Evolutionary conservation across 2,888 invertebrate species (phyloP), one percentile per base, ranked within the genome.

Genomic region (Watsonalla binaria): DNA sequence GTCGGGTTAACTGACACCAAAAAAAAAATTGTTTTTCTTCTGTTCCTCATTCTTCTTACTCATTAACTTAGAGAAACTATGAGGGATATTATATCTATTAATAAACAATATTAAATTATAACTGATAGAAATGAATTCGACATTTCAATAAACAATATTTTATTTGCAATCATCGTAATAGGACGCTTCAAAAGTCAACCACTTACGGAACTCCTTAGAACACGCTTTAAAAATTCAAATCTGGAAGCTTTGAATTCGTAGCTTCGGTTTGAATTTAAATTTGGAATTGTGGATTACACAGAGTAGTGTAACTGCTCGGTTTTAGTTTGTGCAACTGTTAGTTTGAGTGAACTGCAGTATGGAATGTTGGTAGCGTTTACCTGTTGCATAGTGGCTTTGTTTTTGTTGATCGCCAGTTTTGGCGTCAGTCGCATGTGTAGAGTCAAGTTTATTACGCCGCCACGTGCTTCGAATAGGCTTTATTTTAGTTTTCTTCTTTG

Each of bases 351-450:
- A 2, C 11, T 42, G 8, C 42, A 11, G 42, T 63, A 42, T 42
- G 42, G 11, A 11, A 42, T 58, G 70, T 68, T 63, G 63, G 42
- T 11, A 42, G 42, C 42, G 42, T 42, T 11, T 75, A 83, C 84
- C 83, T 84, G 84, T 84, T 84, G 85, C 84, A 63, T 66, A 63
- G 61, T 50, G 47, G 53, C 73, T 73, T 84, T 84, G 84, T 83
- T 83, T 84, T 84, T 83, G 84, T 84, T 84, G 79, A 81, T 82
- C 75, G 78, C 76, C 74, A 76, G 76, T 75, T 76, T 76, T 63
- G 76, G 70, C 61, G 71, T 67, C 66, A 66, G 58, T 69, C 61
- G 70, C 64, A 64, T 64, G 59, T 60, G 68, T 77, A 74, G 72
- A 74, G 72, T 72, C 76, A 69, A 77, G 74, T 78, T 76, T 67